Base-by-base conservation (phyloP, 2,797 vertebrate species). In the Sebastiscus albofasciatus region DNA sequence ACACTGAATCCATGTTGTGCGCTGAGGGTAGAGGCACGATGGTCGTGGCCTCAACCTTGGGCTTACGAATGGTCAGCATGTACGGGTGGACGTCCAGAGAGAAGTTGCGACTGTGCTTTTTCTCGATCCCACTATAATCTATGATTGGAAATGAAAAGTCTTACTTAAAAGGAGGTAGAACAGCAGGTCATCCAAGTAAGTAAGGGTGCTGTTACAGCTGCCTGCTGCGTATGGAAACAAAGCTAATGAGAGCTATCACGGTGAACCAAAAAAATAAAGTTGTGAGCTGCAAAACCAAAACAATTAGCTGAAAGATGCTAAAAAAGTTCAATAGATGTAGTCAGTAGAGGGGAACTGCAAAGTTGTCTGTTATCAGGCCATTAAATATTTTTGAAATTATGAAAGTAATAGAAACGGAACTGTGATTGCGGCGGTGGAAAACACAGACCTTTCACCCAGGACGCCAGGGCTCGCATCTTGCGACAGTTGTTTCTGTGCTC, bases 41-140 rank as follows among this genome's bases (percentile, higher is more conserved):
- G 56, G 91, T 94, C 75, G 92, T 87, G 16, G 87, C 82, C 91
- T 97, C 97, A 20, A 96, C 93, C 90, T 98, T 99, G 75, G 97
- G 94, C 88, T 99, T 99, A 84, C 97, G 97, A 89, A 96, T 95
- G 80, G 97, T 97, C 85, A 98, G 95, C 94, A 99, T 96, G 89
- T 99, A 99, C 0, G 99, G 98, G 89, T 99, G 99, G 77, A 99
- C 97, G 65, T 99, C 99, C 95, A 99, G 95, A 27, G 98, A 98
- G 90, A 99, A 98, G 94, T 99, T 99, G 4, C 98, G 97, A 0
- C 96, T 90, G 29, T 98, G 97, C 91, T 99, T 99, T 93, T 98
- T 99, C 79, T 98, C 97, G 72, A 96, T 92, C 31, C 72, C 91
- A 54, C 89, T 85, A 22, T 94, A 31, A 82, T 96, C 95, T 94